Conservation (phyloP, 2,888 invertebrate species). For the Hecatera dysodea region DNA sequence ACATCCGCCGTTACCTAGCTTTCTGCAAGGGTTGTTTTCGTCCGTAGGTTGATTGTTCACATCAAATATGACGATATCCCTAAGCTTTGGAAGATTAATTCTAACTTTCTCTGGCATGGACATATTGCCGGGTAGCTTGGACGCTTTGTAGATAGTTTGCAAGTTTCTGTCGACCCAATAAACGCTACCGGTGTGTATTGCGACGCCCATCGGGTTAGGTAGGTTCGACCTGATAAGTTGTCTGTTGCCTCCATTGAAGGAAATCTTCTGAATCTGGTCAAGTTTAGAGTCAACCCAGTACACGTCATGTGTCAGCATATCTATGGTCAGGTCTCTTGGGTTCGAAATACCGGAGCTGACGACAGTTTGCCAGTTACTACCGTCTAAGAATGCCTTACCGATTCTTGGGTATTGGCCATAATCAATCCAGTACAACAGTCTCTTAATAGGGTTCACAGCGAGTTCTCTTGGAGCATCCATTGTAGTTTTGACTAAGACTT, state of each 20-base stretch:
- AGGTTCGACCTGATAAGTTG: slow-evolving; percentile 96
- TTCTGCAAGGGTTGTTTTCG: slow-evolving; percentile 95
- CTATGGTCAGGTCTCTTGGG: slow-evolving; percentile 97
- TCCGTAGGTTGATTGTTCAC: slow-evolving; percentile 96
- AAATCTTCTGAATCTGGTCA: slow-evolving; percentile 98
- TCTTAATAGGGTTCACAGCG: slow-evolving; percentile 99
- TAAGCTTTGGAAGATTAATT: slow-evolving; percentile 95
- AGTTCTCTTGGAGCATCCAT: slow-evolving; percentile 98
- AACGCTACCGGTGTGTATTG: slow-evolving; percentile 95
- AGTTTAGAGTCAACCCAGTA: slow-evolving; percentile 99
- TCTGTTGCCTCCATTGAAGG: slow-evolving; percentile 95
- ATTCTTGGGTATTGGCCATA: slow-evolving; percentile 99
- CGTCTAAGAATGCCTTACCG: slow-evolving; percentile 97
- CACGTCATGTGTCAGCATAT: slow-evolving; percentile 98
- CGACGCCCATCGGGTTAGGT: slow-evolving; percentile 98
- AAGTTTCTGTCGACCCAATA: slow-evolving; percentile 99
- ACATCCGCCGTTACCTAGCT: slow-evolving; percentile 95
- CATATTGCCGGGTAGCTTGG: slow-evolving; percentile 94
- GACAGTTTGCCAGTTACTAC: slow-evolving; percentile 95
- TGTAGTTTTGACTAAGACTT: slow-evolving; percentile 97
- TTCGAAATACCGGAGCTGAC: slow-evolving; percentile 97
- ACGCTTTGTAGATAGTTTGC: slow-evolving; percentile 95
- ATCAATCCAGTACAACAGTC: slow-evolving; percentile 99
- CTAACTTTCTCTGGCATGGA: slow-evolving; percentile 93
- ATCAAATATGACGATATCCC: slow-evolving; percentile 98